Evolutionary conservation across 2,888 invertebrate species (phyloP), one percentile per base, ranked within the genome.

Genomic region (Tridacna gigas): DNA sequence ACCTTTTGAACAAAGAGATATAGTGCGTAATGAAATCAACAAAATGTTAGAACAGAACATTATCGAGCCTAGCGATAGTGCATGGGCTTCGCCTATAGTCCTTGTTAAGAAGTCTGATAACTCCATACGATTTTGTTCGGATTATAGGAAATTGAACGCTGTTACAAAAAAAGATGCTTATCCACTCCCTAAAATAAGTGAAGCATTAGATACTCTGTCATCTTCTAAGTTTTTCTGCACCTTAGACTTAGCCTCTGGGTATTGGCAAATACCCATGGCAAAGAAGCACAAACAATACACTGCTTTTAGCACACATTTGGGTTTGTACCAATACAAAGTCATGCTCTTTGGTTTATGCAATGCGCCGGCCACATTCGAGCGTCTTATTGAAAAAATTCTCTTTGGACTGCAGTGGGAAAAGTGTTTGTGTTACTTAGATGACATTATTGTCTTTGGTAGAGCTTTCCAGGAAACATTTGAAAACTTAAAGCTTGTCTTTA

Each of bases 331-430:
- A 37, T 88, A 77, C 65, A 71, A 66, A n/a, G 77, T 78, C 28
- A 84, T 89, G 75, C 82, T 83, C 9, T 82, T 86, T 56, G 85
- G 81, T 3, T 51, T 88, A 5, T 78, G 77, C n/a, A 83, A 83
- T 60, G 80, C 81, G 15, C 84, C 81, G 18, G 82, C 74, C 15
- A 60, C 63, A n/a, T 84, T 84, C 47, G 78, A 83, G 48, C 69
- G 79, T 20, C 71, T 87, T 20, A 87, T 84, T 78, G 83, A 84
- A 45, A 60, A 66, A 13, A 80, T 82, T 2, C 67, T 82, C 13
- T 37, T 51, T 18, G 79, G 71, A 15, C 60, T 86, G 0, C 26
- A 67, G 0, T 82, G 80, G 66, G 66, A 77, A 56, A 65, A 48
- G 11, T 86, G 82, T 60, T 37, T 79, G n/a, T 66, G 75, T 15